phyloP scores from a whole-genome alignment of 2,113 vertebrate species.

The Spizaetus ornatus region DNA sequence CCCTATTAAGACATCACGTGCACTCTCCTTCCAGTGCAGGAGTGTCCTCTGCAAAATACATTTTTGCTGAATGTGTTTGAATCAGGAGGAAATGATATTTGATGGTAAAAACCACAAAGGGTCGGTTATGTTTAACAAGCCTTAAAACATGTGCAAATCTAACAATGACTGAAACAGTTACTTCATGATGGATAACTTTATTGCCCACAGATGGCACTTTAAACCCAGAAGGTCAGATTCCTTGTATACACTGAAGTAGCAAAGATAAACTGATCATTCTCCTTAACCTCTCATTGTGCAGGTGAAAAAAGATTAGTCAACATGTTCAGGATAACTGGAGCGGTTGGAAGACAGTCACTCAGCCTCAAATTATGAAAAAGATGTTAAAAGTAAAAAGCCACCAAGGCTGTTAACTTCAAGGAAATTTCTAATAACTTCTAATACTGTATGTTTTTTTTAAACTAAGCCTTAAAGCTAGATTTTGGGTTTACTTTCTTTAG shows the following conservation, averaged over 20 bases:
- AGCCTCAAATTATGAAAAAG: not conserved
- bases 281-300: slow-evolving; percentile 15
- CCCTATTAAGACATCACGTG: not conserved
- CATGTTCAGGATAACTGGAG: not conserved
- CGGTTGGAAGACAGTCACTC: not conserved
- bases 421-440: not conserved
- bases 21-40: not conserved
- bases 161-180: slow-evolving; percentile 29
- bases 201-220: slow-evolving; percentile 38
- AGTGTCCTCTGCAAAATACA: not conserved
- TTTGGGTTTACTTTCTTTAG: not conserved
- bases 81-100: slow-evolving; percentile 25
- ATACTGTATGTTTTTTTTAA: not conserved
- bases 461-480: not conserved
- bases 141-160: not conserved
- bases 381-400: not conserved
- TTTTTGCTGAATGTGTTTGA: slow-evolving; percentile 19
- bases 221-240: slow-evolving; percentile 50
- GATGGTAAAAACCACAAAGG: slow-evolving; percentile 9
- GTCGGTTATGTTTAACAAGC: slow-evolving; percentile 26
- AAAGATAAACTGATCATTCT: slow-evolving; percentile 43
- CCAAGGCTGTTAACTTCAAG: not conserved
- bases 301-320: slow-evolving; percentile 5
- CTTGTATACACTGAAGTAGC: slow-evolving; percentile 42
- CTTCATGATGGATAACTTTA: slow-evolving; percentile 51